These are phyloP conservation scores for Apis florea DNA, from an alignment of 1,140 invertebrate genomes.

Conservation along the genomic window DNA sequence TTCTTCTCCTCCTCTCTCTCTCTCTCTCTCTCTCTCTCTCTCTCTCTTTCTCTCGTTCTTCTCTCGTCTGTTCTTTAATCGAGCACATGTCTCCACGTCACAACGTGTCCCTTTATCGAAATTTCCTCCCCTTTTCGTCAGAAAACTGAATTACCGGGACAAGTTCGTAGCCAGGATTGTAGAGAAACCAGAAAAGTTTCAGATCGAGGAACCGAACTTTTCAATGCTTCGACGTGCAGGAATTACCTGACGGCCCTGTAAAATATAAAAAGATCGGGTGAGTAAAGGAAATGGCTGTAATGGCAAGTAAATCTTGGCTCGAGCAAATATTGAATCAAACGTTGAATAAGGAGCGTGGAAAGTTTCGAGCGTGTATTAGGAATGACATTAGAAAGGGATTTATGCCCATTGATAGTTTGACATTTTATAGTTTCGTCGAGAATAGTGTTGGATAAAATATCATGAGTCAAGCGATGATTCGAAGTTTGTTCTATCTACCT, in stretches of 20 bases:
- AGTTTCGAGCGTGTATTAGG: not conserved
- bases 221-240: conserved; percentile 24
- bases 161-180: conserved; percentile 38
- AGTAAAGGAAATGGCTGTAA: not conserved
- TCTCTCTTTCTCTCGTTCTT: not conserved
- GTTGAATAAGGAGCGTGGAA: not conserved
- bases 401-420: too few relatives aligned
- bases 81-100: not conserved
- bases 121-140: conserved; percentile 6
- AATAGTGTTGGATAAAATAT: too few relatives aligned
- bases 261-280: conserved; percentile 10
- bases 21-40: too few relatives aligned
- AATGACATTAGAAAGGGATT: too few relatives aligned
- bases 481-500: too few relatives aligned
- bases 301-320: not conserved
- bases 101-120: conserved; percentile 24
- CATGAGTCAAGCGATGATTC: too few relatives aligned
- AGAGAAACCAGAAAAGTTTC: conserved; percentile 20
- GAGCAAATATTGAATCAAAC: conserved; percentile 11
- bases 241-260: conserved; percentile 15
- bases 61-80: conserved; percentile 24
- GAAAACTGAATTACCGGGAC: conserved; percentile 38
- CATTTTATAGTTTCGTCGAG: too few relatives aligned
- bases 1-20: too few relatives aligned
- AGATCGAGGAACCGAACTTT: conserved; percentile 21